Percentiles rank a stretch among this genome's conserved stretches.
Conservation (phyloP, 2,797 vertebrate genomes). For the Galaxias olidus region DNA sequence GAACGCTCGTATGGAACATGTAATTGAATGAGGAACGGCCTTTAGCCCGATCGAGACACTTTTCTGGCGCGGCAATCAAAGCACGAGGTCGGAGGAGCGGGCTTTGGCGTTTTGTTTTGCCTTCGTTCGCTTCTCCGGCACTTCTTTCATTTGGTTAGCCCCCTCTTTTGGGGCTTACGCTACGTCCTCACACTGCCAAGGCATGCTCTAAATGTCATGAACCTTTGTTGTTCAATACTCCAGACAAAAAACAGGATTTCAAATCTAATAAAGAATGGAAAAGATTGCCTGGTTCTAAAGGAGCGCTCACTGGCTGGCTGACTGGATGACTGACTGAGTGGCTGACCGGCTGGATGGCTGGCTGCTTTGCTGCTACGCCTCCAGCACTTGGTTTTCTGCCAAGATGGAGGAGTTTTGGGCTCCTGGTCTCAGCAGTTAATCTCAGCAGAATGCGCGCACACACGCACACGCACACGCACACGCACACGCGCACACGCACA, state of each 20-base stretch:
- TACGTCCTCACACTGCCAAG: constrained; percentile 50
- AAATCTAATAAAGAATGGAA: constrained; percentile 67
- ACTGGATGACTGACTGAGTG: constrained; percentile 13
- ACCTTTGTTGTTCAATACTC: constrained; percentile 62
- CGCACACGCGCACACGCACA: constrained; percentile 1
- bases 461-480: constrained; percentile 5
- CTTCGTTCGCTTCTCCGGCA: constrained; percentile 51
- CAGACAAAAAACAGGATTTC: constrained; percentile 50
- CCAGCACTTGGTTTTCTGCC: constrained; percentile 48
- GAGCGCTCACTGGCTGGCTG: too few relatives aligned
- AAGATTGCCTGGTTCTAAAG: constrained; percentile 61
- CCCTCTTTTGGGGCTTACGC: constrained; percentile 44
- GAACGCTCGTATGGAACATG: constrained; percentile 72
- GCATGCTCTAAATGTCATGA: constrained; percentile 67
- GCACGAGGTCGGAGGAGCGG: constrained; percentile 48
- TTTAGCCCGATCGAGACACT: constrained; percentile 62
- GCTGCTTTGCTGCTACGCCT: constrained; percentile 48
- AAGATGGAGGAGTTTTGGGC: constrained; percentile 50
- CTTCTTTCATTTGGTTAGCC: constrained; percentile 63
- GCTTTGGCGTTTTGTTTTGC: constrained; percentile 49
- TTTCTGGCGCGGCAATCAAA: constrained; percentile 69
- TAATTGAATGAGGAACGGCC: constrained; percentile 75
- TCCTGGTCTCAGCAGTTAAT: constrained; percentile 49
- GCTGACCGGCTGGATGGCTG: constrained; percentile 36
- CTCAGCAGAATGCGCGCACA: constrained; percentile 15